Conservation (phyloP, 2,113 vertebrate species). For the Larimichthys crocea region DNA sequence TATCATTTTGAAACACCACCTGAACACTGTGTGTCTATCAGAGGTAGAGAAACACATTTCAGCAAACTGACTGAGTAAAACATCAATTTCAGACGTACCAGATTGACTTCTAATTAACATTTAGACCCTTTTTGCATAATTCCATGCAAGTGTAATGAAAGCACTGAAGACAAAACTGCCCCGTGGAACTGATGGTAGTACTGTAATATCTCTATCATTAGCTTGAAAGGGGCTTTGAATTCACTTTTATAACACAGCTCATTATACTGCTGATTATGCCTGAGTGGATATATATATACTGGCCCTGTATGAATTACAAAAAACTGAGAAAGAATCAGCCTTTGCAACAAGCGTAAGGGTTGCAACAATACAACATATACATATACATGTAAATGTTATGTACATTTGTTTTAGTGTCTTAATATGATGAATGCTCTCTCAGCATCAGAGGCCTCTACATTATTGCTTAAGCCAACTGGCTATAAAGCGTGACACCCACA, state of each 20-base stretch:
- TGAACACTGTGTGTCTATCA: background rate
- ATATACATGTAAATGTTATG: background rate
- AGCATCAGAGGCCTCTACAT: background rate
- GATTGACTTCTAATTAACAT: constrained; percentile 4
- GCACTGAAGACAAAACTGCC: constrained; percentile 16
- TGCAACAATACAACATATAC: background rate
- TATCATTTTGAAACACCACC: background rate
- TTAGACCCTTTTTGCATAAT: constrained; percentile 8
- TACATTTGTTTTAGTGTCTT: background rate
- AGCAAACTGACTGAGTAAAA: background rate
- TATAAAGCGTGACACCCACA: too few species aligned
- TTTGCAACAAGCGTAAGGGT: background rate
- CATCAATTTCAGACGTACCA: background rate
- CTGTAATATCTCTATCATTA: background rate
- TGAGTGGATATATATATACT: background rate
- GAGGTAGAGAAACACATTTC: background rate
- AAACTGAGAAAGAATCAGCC: background rate
- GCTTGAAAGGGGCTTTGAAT: constrained; percentile 24
- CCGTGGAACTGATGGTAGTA: background rate
- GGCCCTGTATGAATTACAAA: background rate
- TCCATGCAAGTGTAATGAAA: constrained; percentile 5
- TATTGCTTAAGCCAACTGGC: background rate
- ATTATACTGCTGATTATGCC: constrained; percentile 7
- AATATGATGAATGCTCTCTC: background rate
- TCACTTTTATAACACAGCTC: background rate